Percentiles rank a stretch among this genome's conserved stretches.
phyloP scores from a whole-genome alignment of 2,797 vertebrate species.

The Falco novaeseelandiae region DNA sequence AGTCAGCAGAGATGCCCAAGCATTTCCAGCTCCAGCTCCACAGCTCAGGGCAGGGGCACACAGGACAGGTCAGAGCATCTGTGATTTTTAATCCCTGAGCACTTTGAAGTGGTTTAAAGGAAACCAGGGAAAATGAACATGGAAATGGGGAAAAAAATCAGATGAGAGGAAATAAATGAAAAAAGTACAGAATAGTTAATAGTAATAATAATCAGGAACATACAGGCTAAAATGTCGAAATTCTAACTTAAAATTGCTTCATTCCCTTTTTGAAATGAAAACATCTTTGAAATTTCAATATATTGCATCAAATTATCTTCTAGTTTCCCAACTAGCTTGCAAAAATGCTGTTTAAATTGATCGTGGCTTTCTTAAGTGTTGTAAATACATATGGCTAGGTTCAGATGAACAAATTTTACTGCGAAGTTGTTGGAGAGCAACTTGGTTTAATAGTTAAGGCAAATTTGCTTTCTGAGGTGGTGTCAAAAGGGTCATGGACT shows the following conservation, averaged over 20 bases:
- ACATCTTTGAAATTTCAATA: not conserved
- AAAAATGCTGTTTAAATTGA: not conserved
- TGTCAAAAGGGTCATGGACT: not conserved
- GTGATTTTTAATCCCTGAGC: not conserved
- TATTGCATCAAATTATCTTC: not conserved
- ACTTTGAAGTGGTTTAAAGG: not conserved
- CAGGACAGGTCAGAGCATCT: not conserved
- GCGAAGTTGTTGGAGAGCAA: not conserved
- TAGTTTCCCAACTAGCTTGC: not conserved
- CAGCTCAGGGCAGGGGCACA: not conserved
- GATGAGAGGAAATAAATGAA: not conserved
- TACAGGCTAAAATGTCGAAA: not conserved
- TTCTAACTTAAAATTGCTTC: not conserved
- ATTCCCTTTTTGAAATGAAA: not conserved
- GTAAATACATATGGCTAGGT: not conserved
- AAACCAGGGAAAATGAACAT: not conserved
- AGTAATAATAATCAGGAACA: not conserved
- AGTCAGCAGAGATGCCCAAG: not conserved
- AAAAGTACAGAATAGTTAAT: not conserved
- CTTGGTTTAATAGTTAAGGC: not conserved
- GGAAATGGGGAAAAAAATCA: not conserved
- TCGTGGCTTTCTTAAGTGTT: not conserved
- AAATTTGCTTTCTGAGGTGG: not conserved
- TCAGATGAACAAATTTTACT: not conserved
- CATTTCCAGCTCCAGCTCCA: not conserved